Evolutionary conservation across 1,140 invertebrate genomes (phyloP), one percentile per base, ranked within the genome.

Genomic region (Drosophila hydei): DNA sequence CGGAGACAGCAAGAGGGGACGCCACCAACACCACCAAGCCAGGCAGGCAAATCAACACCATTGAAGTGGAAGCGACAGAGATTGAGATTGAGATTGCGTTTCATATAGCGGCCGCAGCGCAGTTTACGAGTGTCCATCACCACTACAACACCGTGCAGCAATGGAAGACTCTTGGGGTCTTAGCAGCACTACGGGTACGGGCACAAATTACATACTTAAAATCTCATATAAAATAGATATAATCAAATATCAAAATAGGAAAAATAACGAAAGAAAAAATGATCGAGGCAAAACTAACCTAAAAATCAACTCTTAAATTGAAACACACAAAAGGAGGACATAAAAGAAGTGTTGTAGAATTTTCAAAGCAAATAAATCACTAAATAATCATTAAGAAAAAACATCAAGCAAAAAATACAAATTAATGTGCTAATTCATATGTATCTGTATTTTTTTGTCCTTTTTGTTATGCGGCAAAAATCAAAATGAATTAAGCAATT

Each of bases 91-190:
- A 87, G 81, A 87, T 87, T 88, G 81, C 81, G 81, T 73, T 85
- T 85, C 77, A 85, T 75, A 85, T 73, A 72, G 80, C 72, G 72
- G 79, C 56, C 78, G 84, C 78, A 83, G 77, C 83, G 83, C 83
- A 88, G 83, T 88, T 88, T 88, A 88, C 83, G 83, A 88, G 83
- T 88, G 83, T 88, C 83, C 83, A 88, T 83, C 83, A 88, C 83
- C 83, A 89, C 79, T 80, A 89, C 79, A 89, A 81, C 77, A 89
- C 87, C 87, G 77, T 88, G 87, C 84, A 89, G 80, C 88, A 89
- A 91, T 91, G 90, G 90, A 91, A 85, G 90, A 91, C 77, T 88
- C 90, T 90, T 91, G 90, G 90, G 90, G 90, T 83, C 89, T 91
- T 77, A 90, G 83, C 83, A 90, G 75, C 79, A 90, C 83, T 77